These are phyloP conservation scores for Cynoglossus semilaevis DNA, from an alignment of 2,113 vertebrate species.

Conservation along the genomic window DNA sequence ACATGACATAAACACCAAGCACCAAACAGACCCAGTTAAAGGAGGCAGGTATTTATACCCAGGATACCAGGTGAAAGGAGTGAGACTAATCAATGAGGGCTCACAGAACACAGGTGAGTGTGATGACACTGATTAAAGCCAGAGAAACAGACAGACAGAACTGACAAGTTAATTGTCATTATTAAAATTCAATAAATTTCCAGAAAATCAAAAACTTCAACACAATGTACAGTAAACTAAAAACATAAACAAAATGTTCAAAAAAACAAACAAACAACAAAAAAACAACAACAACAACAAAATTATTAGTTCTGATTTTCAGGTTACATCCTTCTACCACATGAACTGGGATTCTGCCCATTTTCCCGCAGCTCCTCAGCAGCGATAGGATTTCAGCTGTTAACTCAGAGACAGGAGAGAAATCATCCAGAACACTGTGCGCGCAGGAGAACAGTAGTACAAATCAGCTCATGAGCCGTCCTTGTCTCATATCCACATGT, in stretches of 20 bases:
- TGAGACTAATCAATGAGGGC: too few relatives aligned
- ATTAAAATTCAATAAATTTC: too few relatives aligned
- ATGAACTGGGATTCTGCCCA: conserved; percentile 8
- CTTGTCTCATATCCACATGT: conserved; percentile 47
- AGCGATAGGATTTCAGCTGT: conserved; percentile 31
- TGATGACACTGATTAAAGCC: too few relatives aligned
- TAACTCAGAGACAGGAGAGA: conserved; percentile 20
- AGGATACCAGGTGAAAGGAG: too few relatives aligned
- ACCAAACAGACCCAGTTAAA: too few relatives aligned
- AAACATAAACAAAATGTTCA: background rate
- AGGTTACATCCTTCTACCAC: conserved; percentile 21
- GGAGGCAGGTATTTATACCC: too few relatives aligned
- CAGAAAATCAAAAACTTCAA: too few relatives aligned
- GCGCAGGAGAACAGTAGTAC: conserved; percentile 51
- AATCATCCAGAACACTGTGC: conserved; percentile 36
- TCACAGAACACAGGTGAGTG: too few relatives aligned
- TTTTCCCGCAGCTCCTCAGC: background rate
- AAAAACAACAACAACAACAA: background rate
- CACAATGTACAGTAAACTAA: background rate
- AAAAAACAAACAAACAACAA: conserved; percentile 8
- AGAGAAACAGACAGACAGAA: too few relatives aligned
- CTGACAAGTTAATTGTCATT: too few relatives aligned
- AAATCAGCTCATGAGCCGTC: conserved; percentile 34
- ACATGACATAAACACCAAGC: too few relatives aligned
- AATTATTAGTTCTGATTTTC: conserved; percentile 11